phyloP scores from a whole-genome alignment of 2,113 vertebrate species.

The Clarias macrocephalus region DNA sequence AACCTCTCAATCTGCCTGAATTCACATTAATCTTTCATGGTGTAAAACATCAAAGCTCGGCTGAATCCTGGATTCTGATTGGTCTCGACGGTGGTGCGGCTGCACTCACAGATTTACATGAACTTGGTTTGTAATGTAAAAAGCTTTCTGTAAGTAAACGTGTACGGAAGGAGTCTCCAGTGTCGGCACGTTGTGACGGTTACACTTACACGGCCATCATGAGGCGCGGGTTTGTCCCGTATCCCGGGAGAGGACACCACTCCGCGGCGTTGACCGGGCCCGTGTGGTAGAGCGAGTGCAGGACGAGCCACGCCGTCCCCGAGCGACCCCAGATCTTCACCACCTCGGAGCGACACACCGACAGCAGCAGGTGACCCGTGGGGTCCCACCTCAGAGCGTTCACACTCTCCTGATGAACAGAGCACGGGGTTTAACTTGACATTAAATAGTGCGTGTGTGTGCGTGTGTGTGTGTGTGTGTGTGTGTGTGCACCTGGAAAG shows the following conservation, averaged over 20 bases:
- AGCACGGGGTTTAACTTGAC: not conserved
- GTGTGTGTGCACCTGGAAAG: slow-evolving; percentile 68
- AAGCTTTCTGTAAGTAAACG: not conserved
- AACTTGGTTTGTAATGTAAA: not conserved
- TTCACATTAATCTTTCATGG: not conserved
- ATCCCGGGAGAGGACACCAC: slow-evolving; percentile 75
- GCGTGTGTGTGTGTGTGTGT: slow-evolving; percentile 24
- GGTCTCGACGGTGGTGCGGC: not conserved
- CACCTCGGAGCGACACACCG: slow-evolving; percentile 71
- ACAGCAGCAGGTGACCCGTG: slow-evolving; percentile 75
- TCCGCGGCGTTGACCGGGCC: slow-evolving; percentile 67
- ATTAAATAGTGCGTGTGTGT: not conserved
- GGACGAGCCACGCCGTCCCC: slow-evolving; percentile 66
- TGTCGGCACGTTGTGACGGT: not conserved
- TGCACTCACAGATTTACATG: not conserved
- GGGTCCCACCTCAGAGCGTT: slow-evolving; percentile 76
- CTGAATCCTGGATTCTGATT: not conserved
- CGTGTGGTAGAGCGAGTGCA: slow-evolving; percentile 73
- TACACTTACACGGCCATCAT: slow-evolving; percentile 77
- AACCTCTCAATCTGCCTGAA: not conserved
- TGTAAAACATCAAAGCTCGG: not conserved
- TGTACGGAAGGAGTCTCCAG: no score
- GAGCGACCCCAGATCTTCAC: slow-evolving; percentile 72
- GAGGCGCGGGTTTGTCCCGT: slow-evolving; percentile 68
- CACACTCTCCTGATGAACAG: slow-evolving; percentile 66